Conservation (phyloP, 2,888 invertebrate genomes). For the Abrostola tripartita region DNA sequence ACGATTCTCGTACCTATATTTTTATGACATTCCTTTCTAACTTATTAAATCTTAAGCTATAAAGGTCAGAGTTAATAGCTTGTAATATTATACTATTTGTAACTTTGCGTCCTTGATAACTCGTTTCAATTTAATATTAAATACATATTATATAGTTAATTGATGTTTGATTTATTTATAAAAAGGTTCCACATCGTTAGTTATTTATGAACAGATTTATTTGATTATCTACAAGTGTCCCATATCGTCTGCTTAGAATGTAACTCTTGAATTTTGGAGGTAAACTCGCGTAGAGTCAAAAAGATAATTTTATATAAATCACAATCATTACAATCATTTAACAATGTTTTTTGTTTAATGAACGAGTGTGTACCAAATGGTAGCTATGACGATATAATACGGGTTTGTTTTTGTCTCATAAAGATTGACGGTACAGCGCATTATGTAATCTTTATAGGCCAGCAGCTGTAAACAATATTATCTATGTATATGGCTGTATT, state of each 20-base stretch:
- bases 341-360: no score
- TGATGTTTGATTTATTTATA: not conserved
- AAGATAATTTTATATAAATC: no score
- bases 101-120: constrained; percentile 38
- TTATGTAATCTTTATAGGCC: constrained; percentile 43
- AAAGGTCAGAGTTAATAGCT: constrained; percentile 35
- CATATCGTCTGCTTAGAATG: no score
- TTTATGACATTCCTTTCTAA: not conserved
- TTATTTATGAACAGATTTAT: no score
- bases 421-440: constrained; percentile 14
- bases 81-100: constrained; percentile 19
- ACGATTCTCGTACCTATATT: not conserved
- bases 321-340: no score
- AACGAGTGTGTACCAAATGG: not conserved
- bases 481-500: constrained; percentile 37
- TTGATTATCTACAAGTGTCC: no score
- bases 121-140: constrained; percentile 25
- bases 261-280: no score
- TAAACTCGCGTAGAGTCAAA: no score
- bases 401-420: not conserved
- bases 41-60: constrained; percentile 12
- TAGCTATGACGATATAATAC: not conserved
- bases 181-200: not conserved
- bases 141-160: not conserved
- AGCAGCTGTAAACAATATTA: constrained; percentile 43